Base-by-base conservation (phyloP, 2,113 vertebrate genomes). In the Notiomystis cincta region DNA sequence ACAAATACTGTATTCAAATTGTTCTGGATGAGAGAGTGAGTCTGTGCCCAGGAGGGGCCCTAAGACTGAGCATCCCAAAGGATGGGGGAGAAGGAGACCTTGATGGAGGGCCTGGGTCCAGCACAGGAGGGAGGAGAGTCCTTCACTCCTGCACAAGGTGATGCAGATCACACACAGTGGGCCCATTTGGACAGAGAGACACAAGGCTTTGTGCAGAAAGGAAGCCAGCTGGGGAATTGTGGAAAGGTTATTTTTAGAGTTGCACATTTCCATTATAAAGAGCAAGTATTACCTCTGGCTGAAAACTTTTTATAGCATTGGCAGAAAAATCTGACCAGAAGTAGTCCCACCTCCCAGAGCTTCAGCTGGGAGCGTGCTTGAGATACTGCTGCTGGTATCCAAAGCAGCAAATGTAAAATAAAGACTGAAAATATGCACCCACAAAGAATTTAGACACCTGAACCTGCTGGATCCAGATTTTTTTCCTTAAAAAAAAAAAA, bases 231-330 rank as follows among this genome's bases (percentile, higher is more conserved):
- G 76, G 71, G 48, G 58, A 85, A 64, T 1, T 77, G 66, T 27
- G 58, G 62, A 60, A 65, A 88, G 65, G 61, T 60, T 97, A 89
- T 91, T 95, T 97, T 95, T 87, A 84, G 87, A 78, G 57, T 42
- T 44, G n/a, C 40, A 56, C 20, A 93, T 87, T 79, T 93, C 87
- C 84, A 82, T 67, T 45, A 79, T 40, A 87, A 94, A 96, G 57
- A 85, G 73, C 78, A 89, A 89, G 60, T 45, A 66, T 81, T 72
- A 90, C 82, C 81, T 93, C 87, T 11, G 50, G 78, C 77, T 58
- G 30, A 42, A 94, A 76, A 64, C 42, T 53, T 82, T 54, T 96
- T 92, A 57, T 69, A 85, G 54, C 53, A 56, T 21, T 47, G n/a
- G 37, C 51, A 30, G 61, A 75, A 85, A 82, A 57, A 87, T 88